Percentiles rank a stretch among this genome's conserved stretches.
phyloP scores from a whole-genome alignment of 2,113 vertebrate species.

The Nothobranchius furzeri region DNA sequence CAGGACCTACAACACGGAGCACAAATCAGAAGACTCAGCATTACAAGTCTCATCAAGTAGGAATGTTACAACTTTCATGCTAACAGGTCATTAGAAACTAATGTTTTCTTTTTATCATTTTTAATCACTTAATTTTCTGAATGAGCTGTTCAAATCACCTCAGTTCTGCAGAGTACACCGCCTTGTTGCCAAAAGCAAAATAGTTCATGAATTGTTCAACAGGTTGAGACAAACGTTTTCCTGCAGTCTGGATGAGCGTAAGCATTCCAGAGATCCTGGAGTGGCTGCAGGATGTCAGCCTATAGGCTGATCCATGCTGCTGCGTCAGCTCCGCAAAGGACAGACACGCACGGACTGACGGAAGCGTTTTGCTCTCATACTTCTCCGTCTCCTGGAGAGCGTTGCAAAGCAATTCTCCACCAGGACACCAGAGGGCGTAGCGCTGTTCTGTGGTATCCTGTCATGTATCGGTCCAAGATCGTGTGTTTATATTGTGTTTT shows the following conservation, averaged over 20 bases:
- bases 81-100: background rate
- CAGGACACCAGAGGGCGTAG: no score
- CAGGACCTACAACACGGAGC: constrained; percentile 81
- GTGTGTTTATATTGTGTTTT: no score
- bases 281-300: constrained; percentile 50
- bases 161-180: constrained; percentile 28
- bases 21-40: background rate
- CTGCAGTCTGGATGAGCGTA: constrained; percentile 61
- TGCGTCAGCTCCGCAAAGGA: no score
- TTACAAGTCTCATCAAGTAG: constrained; percentile 81
- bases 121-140: background rate
- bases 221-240: constrained; percentile 80
- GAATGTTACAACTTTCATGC: background rate
- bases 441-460: no score
- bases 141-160: background rate
- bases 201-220: constrained; percentile 74
- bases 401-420: no score
- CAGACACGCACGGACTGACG: no score
- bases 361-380: no score
- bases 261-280: constrained; percentile 60
- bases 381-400: no score
- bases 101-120: background rate
- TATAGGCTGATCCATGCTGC: background rate
- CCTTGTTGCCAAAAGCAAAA: constrained; percentile 22
- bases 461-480: no score